Evolutionary conservation across 2,888 invertebrate species (phyloP), one percentile per base, ranked within the genome.

Genomic region (Pterobdella sp.): DNA sequence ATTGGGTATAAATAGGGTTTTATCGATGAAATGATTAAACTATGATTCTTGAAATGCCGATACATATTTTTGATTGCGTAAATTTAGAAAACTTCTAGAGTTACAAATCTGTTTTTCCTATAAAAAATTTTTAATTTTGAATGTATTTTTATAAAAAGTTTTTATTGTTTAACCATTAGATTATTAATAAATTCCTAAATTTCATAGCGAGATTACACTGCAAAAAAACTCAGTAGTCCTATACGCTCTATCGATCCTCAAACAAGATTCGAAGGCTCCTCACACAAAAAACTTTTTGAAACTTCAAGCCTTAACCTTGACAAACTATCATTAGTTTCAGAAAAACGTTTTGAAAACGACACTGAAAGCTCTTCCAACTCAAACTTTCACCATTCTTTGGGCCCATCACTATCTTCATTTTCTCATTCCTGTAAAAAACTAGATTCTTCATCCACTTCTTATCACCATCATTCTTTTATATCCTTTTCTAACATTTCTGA

Each of bases 271-370:
- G 60, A 56, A n/a, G 7, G n/a, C 14, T n/a, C 60, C 4, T 56
- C 60, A 56, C 49, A 56, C 60, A 56, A 56, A 56, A 56, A 56
- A 22, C 60, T 56, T 56, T 56, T 56, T 26, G 60, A 56, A 22
- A 56, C n/a, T n/a, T 18, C 60, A n/a, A 56, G 60, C 26, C 60
- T 56, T 26, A 56, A 56, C n/a, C 4, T 56, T 3, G 60, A 56
- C n/a, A 56, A 56, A 26, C 18, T 18, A 56, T 56, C 60, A 4
- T n/a, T 56, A 26, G 18, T 26, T 18, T 56, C 60, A 3, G 60
- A 56, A 3, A 22, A 26, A 3, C 4, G n/a, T 14, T 56, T 14
- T 3, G n/a, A 56, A 4, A 26, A 56, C 60, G 60, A 56, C n/a
- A 56, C n/a, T 56, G 60, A 26, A 7, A 22, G 18, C 26, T 56